phyloP scores from a whole-genome alignment of 2,888 invertebrate species.

The Embidobia sp. region DNA sequence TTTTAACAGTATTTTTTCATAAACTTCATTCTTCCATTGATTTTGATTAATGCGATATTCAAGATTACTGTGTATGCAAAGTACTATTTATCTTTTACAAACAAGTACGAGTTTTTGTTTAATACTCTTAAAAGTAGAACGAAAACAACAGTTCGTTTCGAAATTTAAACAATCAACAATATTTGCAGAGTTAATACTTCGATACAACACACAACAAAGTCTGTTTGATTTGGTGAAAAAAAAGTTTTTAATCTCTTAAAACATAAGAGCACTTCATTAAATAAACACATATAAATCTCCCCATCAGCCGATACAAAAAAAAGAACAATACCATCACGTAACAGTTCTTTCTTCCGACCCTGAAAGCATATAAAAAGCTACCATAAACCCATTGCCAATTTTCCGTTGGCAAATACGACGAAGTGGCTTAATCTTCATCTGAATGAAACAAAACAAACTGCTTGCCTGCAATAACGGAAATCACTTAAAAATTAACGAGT shows the following conservation, averaged over 20 bases:
- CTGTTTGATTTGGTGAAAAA: constrained; percentile 18
- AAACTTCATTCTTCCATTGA: no score
- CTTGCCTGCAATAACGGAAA: constrained; percentile 14
- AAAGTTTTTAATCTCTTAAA: constrained; percentile 11
- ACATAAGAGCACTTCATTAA: constrained; percentile 15
- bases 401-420: constrained; percentile 24
- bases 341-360: neutral
- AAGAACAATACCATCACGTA: neutral
- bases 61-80: no score
- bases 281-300: neutral
- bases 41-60: no score
- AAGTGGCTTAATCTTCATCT: constrained; percentile 39
- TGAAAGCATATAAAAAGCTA: constrained; percentile 6
- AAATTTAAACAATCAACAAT: no score
- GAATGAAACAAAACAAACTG: constrained; percentile 7
- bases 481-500: constrained; percentile 27
- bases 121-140: no score
- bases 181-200: no score
- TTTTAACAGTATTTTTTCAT: no score
- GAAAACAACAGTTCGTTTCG: no score
- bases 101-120: no score
- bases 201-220: no score
- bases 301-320: constrained; percentile 1
- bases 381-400: constrained; percentile 17
- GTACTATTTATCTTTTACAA: no score